Base-by-base conservation (phyloP, 2,797 vertebrate genomes). In the Tympanoctomys barrerae region DNA sequence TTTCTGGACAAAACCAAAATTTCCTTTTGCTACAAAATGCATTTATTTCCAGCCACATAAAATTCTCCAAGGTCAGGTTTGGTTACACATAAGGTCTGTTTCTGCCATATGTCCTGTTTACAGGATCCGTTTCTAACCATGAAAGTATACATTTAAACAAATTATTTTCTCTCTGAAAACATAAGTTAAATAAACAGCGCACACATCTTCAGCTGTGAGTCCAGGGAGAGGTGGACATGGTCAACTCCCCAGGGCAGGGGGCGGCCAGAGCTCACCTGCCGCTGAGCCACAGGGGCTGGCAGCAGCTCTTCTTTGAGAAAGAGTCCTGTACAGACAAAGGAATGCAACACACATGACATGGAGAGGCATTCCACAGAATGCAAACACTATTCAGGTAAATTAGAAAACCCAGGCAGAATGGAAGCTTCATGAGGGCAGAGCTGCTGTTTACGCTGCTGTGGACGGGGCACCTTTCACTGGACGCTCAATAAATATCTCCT, bases 331-430 rank as follows among this genome's bases (percentile, higher is more conserved):
- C 94, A 96, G 98, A 98, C 96, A 97, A 97, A 97, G 96, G 94
- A 96, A 89, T 89, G 88, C 75, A 96, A 94, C 86, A 89, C 90
- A 94, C 36, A 82, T 57, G 92, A 79, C 0, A 75, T 94, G 97
- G 95, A 97, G 96, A 95, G 91, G 98, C 97, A 97, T 98, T 97
- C 98, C 98, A 98, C 97, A 98, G 98, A 98, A 97, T 89, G 97
- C 97, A 98, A 97, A 98, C 95, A 96, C 97, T 97, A 90, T 39
- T 91, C 81, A 59, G 64, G 95, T 90, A 91, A 83, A 87, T 66
- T 26, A 36, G 39, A 36, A 79, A 66, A 61, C 64, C 59, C 89
- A 90, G 93, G 49, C 61, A 26, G 88, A 54, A 75, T 36, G 79
- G 70, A 94, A 93, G 70, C 61, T 39, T 82, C 90, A 66, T 6